phyloP scores from a whole-genome alignment of 1,140 invertebrate species.

The Hesperophylax magnus region DNA sequence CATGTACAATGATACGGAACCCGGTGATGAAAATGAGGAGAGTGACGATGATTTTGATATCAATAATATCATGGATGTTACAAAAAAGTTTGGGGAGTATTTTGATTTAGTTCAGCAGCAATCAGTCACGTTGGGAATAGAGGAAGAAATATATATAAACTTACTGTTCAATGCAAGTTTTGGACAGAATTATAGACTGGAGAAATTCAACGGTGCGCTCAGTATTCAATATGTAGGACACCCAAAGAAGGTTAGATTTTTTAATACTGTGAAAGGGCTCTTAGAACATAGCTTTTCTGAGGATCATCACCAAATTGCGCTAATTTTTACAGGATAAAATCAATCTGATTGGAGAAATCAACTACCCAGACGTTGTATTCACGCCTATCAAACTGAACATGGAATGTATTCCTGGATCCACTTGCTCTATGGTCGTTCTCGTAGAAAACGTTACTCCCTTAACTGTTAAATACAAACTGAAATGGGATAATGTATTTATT shows the following conservation, averaged over 20 bases:
- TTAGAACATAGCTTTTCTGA: too few species aligned
- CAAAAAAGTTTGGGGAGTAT: slow-evolving; percentile 17
- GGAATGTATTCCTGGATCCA: slow-evolving; percentile 13
- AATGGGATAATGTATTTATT: slow-evolving; percentile 17
- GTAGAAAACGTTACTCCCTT: slow-evolving; percentile 32
- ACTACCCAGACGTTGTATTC: slow-evolving; percentile 33
- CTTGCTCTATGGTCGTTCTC: background rate
- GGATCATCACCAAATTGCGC: too few species aligned
- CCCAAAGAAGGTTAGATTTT: slow-evolving; percentile 20
- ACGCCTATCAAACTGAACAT: slow-evolving; percentile 5
- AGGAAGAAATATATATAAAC: slow-evolving; percentile 22
- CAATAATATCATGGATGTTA: slow-evolving; percentile 32
- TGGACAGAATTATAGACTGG: slow-evolving; percentile 21
- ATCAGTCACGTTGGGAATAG: background rate
- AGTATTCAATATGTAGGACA: slow-evolving; percentile 3
- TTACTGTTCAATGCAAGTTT: slow-evolving; percentile 31
- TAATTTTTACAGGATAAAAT: slow-evolving; percentile 23
- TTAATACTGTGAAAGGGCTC: background rate
- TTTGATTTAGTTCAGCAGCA: slow-evolving; percentile 7
- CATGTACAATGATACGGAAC: slow-evolving; percentile 7
- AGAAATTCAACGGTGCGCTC: slow-evolving; percentile 15
- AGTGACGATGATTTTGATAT: slow-evolving; percentile 23
- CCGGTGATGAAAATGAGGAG: background rate
- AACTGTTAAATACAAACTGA: slow-evolving; percentile 27
- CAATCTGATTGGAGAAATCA: slow-evolving; percentile 24